phyloP scores from a whole-genome alignment of 2,113 vertebrate species.

The Carassius carassius region DNA sequence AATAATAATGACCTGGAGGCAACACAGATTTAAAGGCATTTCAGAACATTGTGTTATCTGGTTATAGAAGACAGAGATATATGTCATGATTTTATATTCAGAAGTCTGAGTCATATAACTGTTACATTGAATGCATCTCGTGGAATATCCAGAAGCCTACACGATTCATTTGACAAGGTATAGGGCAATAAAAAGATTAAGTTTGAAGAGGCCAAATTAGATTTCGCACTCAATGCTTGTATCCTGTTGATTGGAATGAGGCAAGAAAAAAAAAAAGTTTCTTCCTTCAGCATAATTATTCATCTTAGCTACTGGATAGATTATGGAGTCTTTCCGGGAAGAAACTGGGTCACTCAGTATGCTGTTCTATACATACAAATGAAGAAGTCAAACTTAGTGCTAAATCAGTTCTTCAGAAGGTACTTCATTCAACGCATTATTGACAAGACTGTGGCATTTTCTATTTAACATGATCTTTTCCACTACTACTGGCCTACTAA shows the following conservation, averaged over 20 bases:
- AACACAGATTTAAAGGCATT: conserved; percentile 29
- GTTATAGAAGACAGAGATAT: conserved; percentile 6
- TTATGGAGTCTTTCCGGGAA: neutral
- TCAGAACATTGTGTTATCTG: conserved; percentile 39
- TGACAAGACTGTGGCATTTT: neutral
- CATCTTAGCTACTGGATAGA: neutral
- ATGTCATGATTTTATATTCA: conserved; percentile 14
- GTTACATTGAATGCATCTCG: neutral
- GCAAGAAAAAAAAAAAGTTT: neutral
- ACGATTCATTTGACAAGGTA: neutral
- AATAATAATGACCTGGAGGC: conserved; percentile 36
- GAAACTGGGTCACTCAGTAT: neutral
- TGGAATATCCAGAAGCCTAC: neutral
- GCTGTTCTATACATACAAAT: conserved; percentile 1
- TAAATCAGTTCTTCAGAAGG: neutral
- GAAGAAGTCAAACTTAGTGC: neutral
- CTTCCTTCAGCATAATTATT: conserved; percentile 1
- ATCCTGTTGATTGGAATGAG: neutral
- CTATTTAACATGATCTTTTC: neutral
- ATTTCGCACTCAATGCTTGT: neutral
- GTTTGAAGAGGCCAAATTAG: neutral
- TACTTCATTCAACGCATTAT: neutral
- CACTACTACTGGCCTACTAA: conserved; percentile 9
- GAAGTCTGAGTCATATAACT: conserved; percentile 3
- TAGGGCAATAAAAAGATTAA: neutral